Evolutionary conservation across 2,113 vertebrate species (phyloP).

Genomic region (Crypturellus undulatus): DNA sequence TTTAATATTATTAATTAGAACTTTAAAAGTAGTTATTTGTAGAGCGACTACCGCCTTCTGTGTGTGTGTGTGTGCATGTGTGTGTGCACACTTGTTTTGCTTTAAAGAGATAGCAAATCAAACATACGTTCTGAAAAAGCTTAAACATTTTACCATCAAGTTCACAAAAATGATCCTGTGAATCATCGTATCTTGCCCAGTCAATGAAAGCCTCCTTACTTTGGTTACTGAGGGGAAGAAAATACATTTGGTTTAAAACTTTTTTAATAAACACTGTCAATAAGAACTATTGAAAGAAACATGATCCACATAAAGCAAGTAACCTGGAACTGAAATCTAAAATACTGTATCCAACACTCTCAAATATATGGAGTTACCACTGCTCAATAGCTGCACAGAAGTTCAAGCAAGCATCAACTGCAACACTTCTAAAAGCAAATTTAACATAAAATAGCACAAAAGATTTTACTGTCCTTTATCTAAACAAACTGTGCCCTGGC

Average conservation of each 20-base stretch:
- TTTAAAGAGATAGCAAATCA: conserved; percentile 21
- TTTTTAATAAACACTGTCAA: not conserved
- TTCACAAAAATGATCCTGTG: conserved; percentile 97
- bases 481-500: not conserved
- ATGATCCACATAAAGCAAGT: not conserved
- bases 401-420: not conserved
- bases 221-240: conserved; percentile 85
- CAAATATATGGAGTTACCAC: not conserved
- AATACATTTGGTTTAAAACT: conserved; percentile 1
- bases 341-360: not conserved
- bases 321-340: not conserved
- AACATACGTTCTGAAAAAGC: conserved; percentile 10
- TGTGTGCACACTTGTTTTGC: not conserved
- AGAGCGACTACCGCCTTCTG: not conserved
- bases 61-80: not conserved
- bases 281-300: conserved; percentile 1
- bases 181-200: conserved; percentile 97
- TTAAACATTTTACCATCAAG: conserved; percentile 88
- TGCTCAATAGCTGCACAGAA: not conserved
- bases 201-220: conserved; percentile 96
- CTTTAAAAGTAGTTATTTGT: not conserved
- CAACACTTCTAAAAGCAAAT: not conserved
- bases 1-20: not conserved
- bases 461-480: not conserved
- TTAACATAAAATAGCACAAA: not conserved